Evolutionary conservation across 2,888 invertebrate genomes (phyloP), one percentile per base, ranked within the genome.

Genomic region (Aricia artaxerxes): DNA sequence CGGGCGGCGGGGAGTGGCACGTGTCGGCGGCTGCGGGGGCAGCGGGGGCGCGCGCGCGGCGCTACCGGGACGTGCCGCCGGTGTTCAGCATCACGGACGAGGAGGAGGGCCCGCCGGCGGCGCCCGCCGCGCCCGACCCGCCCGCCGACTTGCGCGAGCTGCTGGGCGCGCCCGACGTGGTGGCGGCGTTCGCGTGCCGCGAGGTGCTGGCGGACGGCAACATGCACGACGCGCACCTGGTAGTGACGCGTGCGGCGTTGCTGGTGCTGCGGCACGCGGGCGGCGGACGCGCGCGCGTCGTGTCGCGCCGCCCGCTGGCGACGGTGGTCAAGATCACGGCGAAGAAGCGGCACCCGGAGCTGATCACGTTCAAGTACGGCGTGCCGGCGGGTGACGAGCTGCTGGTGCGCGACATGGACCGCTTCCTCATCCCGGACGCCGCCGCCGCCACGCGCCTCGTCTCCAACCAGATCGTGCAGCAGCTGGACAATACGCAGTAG

Each of bases 321-420:
- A 97, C 98, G 78, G 98, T 99, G 85, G 98, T 99, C 9, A 99
- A 98, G 94, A 99, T 99, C 82, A 99, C 99, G 0, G 99, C 99
- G 13, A 98, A 99, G 89, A 99, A 99, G 89, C 96, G 97, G 80
- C 97, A 98, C 89, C 99, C 99, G 0, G 98, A 99, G 91, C 94
- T 99, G 85, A 99, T 99, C 82, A 99, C 99, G 0, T 99, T 99
- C 90, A 98, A 99, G 89, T 99, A 99, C 89, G 99, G 99, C 4
- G 95, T 97, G 80, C 97, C 97, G 2, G 97, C 97, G 87, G 97
- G 97, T 77, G 97, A 97, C 85, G 96, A 96, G 73, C 93, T 98
- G 61, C 95, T 97, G 81, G 97, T 98, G 81, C 97, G 94, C 85
- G 98, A 98, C 89, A 97, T 98, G 97, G 98, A 98, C 92, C 95